Conservation (phyloP, 2,888 invertebrate species). For the Dioctria linearis region DNA sequence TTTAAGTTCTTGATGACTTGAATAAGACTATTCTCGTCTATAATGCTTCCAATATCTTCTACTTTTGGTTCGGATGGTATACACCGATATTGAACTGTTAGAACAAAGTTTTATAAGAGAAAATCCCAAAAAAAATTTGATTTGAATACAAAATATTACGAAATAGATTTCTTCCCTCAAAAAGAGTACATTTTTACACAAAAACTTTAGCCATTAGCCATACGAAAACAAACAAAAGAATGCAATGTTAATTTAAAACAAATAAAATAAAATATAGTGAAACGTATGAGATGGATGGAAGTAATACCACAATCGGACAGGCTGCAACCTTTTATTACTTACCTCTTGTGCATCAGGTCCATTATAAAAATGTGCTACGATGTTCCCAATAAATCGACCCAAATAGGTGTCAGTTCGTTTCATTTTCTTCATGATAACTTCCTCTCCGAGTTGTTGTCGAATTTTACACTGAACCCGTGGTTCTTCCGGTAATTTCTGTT, state of each 20-base stretch:
- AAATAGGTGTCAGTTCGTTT: constrained; percentile 70
- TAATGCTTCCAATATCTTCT: constrained; percentile 54
- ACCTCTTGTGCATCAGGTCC: constrained; percentile 71
- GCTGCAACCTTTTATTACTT: constrained; percentile 57
- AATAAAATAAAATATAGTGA: too few relatives aligned
- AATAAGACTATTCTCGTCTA: background rate
- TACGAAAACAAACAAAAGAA: background rate
- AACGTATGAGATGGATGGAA: too few relatives aligned
- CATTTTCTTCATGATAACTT: constrained; percentile 71
- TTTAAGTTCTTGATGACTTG: background rate
- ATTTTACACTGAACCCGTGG: constrained; percentile 64
- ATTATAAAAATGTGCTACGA: constrained; percentile 71
- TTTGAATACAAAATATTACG: constrained; percentile 31
- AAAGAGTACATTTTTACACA: too few relatives aligned
- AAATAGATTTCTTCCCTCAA: background rate
- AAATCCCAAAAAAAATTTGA: background rate
- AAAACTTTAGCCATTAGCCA: too few relatives aligned
- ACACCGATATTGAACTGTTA: constrained; percentile 63
- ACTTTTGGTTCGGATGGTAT: constrained; percentile 60
- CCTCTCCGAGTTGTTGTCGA: constrained; percentile 64
- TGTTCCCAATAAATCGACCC: constrained; percentile 71
- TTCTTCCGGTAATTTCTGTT: constrained; percentile 61
- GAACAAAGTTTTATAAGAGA: background rate
- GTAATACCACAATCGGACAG: too few relatives aligned
- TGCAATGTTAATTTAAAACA: background rate